Conservation (phyloP, 2,797 vertebrate genomes). For the Neosilurus hyrtlii region DNA sequence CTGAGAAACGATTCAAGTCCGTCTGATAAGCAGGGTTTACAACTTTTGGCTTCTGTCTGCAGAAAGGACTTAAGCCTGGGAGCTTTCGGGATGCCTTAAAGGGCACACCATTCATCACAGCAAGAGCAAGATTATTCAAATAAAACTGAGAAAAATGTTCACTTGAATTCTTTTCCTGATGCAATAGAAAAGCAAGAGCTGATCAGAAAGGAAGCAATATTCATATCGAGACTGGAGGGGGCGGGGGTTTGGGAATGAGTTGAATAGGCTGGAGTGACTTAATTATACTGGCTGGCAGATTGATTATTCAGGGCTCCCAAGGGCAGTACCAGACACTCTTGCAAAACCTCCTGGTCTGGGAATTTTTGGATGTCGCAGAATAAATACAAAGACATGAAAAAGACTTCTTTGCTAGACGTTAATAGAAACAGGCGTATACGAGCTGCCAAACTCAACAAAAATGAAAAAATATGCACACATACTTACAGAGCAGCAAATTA, state of each 20-base stretch:
- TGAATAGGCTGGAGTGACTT: constrained; percentile 7
- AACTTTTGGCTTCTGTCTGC: constrained; percentile 16
- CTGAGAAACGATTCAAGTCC: constrained; percentile 28
- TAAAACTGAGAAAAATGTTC: constrained; percentile 18
- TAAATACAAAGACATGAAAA: background rate
- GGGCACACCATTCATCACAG: constrained; percentile 23
- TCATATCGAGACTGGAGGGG: background rate
- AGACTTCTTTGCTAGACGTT: background rate
- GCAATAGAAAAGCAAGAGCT: constrained; percentile 37
- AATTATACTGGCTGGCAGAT: constrained; percentile 5
- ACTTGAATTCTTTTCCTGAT: constrained; percentile 28
- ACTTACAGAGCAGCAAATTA: background rate
- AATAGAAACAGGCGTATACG: background rate
- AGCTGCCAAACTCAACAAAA: background rate
- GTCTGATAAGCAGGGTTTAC: constrained; percentile 33
- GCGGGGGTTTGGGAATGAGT: no score
- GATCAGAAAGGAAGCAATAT: constrained; percentile 11
- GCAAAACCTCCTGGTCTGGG: background rate
- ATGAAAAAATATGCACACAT: background rate
- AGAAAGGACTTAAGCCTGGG: background rate
- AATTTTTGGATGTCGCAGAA: background rate
- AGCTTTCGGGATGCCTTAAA: background rate
- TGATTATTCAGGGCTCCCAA: constrained; percentile 8
- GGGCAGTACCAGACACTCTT: background rate
- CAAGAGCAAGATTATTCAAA: background rate